These are phyloP conservation scores for Stomatorhinus walkeri DNA, from an alignment of 2,797 vertebrate genomes.

Conservation along the genomic window DNA sequence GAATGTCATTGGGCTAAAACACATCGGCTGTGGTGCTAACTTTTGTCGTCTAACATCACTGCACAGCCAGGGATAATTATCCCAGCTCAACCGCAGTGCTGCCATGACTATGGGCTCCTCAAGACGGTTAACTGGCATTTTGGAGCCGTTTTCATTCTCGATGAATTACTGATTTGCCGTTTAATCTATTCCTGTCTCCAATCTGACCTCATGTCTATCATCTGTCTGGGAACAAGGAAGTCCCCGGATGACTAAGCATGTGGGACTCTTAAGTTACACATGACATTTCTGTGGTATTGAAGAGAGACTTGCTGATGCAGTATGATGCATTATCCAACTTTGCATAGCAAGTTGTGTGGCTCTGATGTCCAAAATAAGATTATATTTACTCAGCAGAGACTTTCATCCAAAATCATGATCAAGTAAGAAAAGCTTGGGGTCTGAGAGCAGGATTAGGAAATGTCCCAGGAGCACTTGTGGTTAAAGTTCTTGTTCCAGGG, in stretches of 20 bases:
- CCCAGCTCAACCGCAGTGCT: not conserved
- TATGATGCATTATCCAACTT: not conserved
- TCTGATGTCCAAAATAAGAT: not conserved
- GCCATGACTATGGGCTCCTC: not conserved
- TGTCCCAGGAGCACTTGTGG: not conserved
- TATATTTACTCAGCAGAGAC: not conserved
- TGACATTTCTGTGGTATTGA: not conserved
- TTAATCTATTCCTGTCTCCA: not conserved
- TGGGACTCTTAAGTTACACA: not conserved
- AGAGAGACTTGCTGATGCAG: not conserved
- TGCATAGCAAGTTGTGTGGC: not conserved
- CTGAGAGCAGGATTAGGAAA: not conserved
- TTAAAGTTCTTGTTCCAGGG: not conserved
- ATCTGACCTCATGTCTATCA: not conserved
- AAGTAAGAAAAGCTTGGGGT: not conserved
- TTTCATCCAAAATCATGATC: not conserved
- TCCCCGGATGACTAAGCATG: not conserved
- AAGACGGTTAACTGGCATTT: not conserved
- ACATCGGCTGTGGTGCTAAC: not conserved
- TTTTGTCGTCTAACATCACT: too few species aligned
- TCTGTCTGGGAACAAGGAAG: not conserved
- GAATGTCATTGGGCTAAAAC: conserved; percentile 23
- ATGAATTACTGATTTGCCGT: not conserved
- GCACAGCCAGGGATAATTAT: not conserved
- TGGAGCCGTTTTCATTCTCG: not conserved